Base-by-base conservation (phyloP, 23 tunicate genomes). In the Halocynthia aurantium region DNA sequence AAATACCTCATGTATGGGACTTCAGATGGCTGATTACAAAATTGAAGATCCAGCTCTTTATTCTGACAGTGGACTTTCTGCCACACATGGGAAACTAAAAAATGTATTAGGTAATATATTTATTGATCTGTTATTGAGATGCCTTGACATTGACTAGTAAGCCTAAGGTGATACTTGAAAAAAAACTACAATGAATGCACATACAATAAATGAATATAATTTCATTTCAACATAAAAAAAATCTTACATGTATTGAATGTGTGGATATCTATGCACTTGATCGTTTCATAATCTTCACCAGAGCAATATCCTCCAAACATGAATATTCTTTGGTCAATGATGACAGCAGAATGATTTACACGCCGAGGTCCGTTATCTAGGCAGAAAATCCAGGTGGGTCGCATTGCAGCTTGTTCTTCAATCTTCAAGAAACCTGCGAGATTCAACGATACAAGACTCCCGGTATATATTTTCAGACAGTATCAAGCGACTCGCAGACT, bases 261-360 rank as follows among this genome's bases (percentile, higher is more conserved):
- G 55, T 87, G 82, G 8, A 81, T 76, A 81, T 87, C 93, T 61
- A 87, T 87, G 49, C 82, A 80, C 52, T 53, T 71, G 17, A 13
- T 18, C 2, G 56, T 52, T 31, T 77, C 63, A 65, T 87, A 87
- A 62, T 82, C 58, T 17, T 76, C 83, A 6, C 80, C 86, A 71
- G 71, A 75, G 21, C 86, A 81, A 58, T 76, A 87, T 8, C 93
- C 93, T 7, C 93, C 93, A 77, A 87, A 87, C 93, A 82, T 87
- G 67, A 65, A 87, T 8, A 87, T 87, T 20, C 72, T 71, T 51
- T 87, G 75, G 22, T 71, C 75, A 63, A 87, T 61, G 13, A 87
- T 17, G 40, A 82, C 86, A 52, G 86, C 85, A 11, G 93, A 81
- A 40, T 87, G 93, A 52, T 87, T 87, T 6, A 87, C 93, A 53